These are phyloP conservation scores for Drosophila helvetica DNA, from an alignment of 2,888 invertebrate genomes.

Conservation along the genomic window DNA sequence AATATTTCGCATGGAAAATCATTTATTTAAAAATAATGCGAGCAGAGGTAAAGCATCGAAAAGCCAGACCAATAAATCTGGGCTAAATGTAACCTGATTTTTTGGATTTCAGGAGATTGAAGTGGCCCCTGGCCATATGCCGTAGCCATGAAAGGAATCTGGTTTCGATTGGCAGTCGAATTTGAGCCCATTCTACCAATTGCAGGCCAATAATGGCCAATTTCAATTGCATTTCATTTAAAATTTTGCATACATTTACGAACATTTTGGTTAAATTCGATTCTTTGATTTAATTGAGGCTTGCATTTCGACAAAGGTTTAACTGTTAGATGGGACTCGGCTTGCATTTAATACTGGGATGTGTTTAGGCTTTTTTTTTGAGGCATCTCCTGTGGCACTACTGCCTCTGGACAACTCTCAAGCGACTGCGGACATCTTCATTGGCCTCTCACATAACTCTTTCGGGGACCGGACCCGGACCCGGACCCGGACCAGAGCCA, in stretches of 20 bases:
- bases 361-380: too few species aligned
- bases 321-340: too few species aligned
- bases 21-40: not conserved
- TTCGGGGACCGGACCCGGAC: too few species aligned
- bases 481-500: slow-evolving; percentile 39
- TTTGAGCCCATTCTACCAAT: not conserved
- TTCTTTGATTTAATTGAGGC: not conserved
- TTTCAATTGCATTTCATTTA: not conserved
- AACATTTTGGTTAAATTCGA: not conserved
- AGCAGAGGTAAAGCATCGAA: not conserved
- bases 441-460: slow-evolving; percentile 25
- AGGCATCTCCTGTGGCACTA: not conserved
- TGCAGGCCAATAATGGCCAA: not conserved
- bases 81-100: not conserved
- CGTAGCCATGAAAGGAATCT: not conserved
- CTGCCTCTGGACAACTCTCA: not conserved
- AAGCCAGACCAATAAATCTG: not conserved
- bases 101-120: not conserved
- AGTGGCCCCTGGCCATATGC: not conserved
- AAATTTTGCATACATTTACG: not conserved
- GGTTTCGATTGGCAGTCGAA: not conserved
- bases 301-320: too few species aligned
- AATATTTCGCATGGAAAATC: not conserved
- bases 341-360: too few species aligned
- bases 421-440: slow-evolving; percentile 1